These are phyloP conservation scores for Rambutsinella grinnellia DNA, from an alignment of 2,888 invertebrate genomes.

Conservation along the genomic window DNA sequence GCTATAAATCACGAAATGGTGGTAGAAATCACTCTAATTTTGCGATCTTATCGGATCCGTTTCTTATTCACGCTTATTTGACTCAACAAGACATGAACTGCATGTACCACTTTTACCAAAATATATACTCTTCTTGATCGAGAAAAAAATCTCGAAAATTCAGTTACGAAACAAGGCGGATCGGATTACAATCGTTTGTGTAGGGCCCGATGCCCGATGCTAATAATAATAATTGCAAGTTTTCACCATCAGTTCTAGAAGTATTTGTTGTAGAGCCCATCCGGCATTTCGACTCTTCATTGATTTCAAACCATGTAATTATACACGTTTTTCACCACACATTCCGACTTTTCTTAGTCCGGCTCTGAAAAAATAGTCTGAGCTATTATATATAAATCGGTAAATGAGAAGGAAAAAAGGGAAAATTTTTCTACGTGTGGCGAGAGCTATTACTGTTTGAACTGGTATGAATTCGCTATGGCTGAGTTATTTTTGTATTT, in stretches of 20 bases:
- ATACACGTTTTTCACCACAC: not conserved
- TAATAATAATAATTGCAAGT: slow-evolving; percentile 17
- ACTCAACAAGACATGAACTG: not conserved
- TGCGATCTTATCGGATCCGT: slow-evolving; percentile 14
- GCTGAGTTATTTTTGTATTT: slow-evolving; percentile 38
- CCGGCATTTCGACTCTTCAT: not conserved
- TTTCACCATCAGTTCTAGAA: slow-evolving; percentile 15
- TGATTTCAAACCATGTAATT: not conserved
- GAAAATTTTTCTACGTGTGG: not conserved
- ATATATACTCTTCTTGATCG: not conserved
- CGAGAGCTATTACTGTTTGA: not conserved
- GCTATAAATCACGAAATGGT: slow-evolving; percentile 30
- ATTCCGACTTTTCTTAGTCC: not conserved
- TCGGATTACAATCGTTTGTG: not conserved
- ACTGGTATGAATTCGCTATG: slow-evolving; percentile 16
- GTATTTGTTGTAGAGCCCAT: not conserved
- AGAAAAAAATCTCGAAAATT: not conserved
- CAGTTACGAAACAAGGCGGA: not conserved
- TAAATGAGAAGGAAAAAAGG: not conserved
- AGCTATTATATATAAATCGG: not conserved
- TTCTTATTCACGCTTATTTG: slow-evolving; percentile 26
- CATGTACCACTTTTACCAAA: not conserved
- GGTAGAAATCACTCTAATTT: slow-evolving; percentile 17
- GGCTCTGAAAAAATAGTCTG: not conserved
- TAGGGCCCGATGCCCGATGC: not conserved